These are phyloP conservation scores for Orthonyx spaldingii DNA, from an alignment of 2,113 vertebrate species.

Conservation along the genomic window DNA sequence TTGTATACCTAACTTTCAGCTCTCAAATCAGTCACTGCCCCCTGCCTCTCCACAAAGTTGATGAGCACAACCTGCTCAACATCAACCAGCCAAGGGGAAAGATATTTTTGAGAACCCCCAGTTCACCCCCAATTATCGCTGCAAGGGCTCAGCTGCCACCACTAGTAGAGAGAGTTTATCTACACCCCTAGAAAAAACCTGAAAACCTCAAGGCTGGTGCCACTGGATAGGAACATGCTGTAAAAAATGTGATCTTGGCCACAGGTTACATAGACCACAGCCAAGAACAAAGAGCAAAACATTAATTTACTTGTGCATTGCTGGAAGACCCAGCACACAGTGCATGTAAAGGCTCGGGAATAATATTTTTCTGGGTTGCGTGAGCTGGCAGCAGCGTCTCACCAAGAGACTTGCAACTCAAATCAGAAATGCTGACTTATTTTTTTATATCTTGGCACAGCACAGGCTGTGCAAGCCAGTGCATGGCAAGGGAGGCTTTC, in stretches of 20 bases:
- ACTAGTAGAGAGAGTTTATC: not conserved
- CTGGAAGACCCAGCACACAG: not conserved
- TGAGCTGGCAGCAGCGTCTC: not conserved
- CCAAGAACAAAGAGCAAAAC: not conserved
- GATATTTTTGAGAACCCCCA: not conserved
- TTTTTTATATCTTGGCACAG: not conserved
- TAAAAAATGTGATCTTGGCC: not conserved
- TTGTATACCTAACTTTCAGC: accelerated
- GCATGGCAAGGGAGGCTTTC: not conserved
- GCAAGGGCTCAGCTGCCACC: not conserved
- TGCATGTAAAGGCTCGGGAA: not conserved
- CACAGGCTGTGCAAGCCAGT: not conserved
- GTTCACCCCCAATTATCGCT: not conserved
- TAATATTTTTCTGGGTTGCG: not conserved
- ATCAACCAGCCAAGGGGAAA: not conserved
- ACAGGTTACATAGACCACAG: accelerated
- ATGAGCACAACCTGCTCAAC: not conserved
- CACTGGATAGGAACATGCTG: not conserved
- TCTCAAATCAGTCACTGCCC: not conserved
- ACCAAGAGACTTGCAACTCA: not conserved
- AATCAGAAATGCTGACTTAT: not conserved
- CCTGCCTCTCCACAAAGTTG: not conserved
- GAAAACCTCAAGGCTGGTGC: not conserved
- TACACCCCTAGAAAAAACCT: not conserved
- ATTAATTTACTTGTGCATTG: not conserved